These are phyloP conservation scores for Esox masquinongy DNA, from an alignment of 2,797 vertebrate genomes.

Conservation along the genomic window DNA sequence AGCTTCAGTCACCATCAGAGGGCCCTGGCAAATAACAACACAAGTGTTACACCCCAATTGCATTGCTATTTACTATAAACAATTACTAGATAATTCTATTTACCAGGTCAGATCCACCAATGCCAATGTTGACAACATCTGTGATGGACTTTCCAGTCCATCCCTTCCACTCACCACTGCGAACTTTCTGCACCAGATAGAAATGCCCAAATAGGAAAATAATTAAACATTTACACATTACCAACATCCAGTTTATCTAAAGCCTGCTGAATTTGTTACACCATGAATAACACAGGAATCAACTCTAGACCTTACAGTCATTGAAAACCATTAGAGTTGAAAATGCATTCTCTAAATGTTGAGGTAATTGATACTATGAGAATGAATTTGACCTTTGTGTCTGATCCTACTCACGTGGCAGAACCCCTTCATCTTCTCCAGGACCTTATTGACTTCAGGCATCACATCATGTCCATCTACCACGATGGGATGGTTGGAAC, in stretches of 20 bases:
- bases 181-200: constrained; percentile 79
- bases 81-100: constrained; percentile 36
- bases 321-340: too few species aligned
- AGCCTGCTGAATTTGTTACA: not conserved
- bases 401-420: constrained; percentile 79
- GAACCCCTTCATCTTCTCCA: constrained; percentile 95
- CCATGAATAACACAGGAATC: not conserved
- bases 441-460: constrained; percentile 89
- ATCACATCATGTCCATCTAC: constrained; percentile 91
- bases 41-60: not conserved
- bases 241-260: too few species aligned
- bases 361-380: not conserved
- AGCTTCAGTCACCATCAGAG: constrained; percentile 96
- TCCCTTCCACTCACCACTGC: constrained; percentile 93
- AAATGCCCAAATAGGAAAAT: not conserved
- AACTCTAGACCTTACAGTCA: too few species aligned
- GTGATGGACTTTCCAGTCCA: constrained; percentile 90
- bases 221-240: too few species aligned
- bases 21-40: constrained; percentile 75
- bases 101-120: constrained; percentile 96
- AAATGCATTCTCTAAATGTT: too few species aligned
- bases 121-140: constrained; percentile 92
- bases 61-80: not conserved
- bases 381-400: not conserved
- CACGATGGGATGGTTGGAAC: constrained; percentile 82